Percentiles rank a stretch among this genome's conserved stretches.
Conservation (phyloP, 2,888 invertebrate species). For the Pachydiplax longipennis region DNA sequence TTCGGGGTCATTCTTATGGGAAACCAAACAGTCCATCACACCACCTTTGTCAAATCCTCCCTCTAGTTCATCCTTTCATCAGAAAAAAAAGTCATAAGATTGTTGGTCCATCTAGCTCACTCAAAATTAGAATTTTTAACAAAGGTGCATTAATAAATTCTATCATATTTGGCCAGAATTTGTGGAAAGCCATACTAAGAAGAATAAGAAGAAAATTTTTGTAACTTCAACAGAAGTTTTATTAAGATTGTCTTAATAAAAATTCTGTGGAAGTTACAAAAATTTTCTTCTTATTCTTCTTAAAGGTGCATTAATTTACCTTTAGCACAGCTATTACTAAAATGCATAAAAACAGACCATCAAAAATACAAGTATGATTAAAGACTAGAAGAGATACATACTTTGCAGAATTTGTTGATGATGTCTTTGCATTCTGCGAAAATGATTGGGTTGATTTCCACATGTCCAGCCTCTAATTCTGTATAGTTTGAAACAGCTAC, state of each 20-base stretch:
- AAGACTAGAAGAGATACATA: slow-evolving; percentile 49
- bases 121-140: no score
- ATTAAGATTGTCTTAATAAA: no score
- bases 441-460: slow-evolving; percentile 89
- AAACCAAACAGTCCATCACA: slow-evolving; percentile 92
- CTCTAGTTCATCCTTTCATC: slow-evolving; percentile 66
- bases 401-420: slow-evolving; percentile 78
- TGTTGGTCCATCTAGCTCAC: no score
- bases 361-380: neutral
- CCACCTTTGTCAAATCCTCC: slow-evolving; percentile 82
- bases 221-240: no score
- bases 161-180: no score
- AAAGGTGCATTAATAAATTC: slow-evolving; percentile 46
- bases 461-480: slow-evolving; percentile 86
- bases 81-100: neutral
- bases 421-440: slow-evolving; percentile 81
- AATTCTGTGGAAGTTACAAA: no score
- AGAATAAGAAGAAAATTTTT: no score
- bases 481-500: slow-evolving; percentile 83
- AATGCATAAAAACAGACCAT: neutral
- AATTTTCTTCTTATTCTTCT: no score
- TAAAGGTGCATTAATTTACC: slow-evolving; percentile 47
- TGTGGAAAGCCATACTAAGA: no score
- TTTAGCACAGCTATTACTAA: neutral
- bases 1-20: slow-evolving; percentile 87